These are phyloP conservation scores for Ophthalmolycus amberensis DNA, from an alignment of 2,113 vertebrate genomes.

Conservation along the genomic window DNA sequence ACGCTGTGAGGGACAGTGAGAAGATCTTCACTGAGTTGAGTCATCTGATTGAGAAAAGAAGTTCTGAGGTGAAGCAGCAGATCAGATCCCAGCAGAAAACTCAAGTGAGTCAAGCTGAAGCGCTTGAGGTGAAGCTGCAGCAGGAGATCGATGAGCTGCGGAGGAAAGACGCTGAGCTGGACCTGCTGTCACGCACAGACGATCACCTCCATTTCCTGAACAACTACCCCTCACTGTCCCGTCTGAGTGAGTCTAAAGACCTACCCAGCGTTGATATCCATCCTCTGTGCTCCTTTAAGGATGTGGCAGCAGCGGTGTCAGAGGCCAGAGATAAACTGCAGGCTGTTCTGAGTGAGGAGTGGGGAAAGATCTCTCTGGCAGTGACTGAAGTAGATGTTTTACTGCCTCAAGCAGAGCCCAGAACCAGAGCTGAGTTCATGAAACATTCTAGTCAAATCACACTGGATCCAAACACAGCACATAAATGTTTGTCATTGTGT, in stretches of 20 bases:
- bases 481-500: rapidly evolving
- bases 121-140: constrained; percentile 7
- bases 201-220: constrained; percentile 40
- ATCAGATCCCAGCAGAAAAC: not conserved
- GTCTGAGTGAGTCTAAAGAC: not conserved
- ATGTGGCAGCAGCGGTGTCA: not conserved
- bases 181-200: not conserved
- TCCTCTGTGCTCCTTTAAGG: not conserved
- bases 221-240: not conserved
- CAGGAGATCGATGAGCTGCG: constrained; percentile 29
- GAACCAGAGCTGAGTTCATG: constrained; percentile 5
- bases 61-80: constrained; percentile 8
- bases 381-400: not conserved
- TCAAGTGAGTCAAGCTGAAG: constrained; percentile 1
- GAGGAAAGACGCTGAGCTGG: constrained; percentile 23
- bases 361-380: not conserved
- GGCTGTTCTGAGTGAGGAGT: constrained; percentile 13
- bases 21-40: constrained; percentile 5
- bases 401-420: not conserved
- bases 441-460: not conserved
- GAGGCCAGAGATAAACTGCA: constrained; percentile 6
- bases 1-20: not conserved
- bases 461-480: constrained; percentile 1
- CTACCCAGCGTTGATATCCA: not conserved
- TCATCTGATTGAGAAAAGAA: not conserved